Conservation (phyloP, 2,888 invertebrate species). For the Drosophila kanekoi region DNA sequence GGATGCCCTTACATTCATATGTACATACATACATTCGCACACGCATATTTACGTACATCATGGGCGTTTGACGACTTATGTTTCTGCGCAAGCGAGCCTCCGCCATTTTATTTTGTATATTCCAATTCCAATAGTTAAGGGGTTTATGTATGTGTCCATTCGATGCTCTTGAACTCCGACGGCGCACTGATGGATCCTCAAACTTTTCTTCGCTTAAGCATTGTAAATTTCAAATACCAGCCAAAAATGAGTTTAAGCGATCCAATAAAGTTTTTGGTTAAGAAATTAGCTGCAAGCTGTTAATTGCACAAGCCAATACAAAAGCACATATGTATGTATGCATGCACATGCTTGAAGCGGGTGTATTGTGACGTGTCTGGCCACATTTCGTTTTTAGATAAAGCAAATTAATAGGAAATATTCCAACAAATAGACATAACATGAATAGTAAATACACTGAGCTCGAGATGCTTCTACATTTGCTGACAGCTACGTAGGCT, state of each 20-base stretch:
- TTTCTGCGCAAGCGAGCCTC: constrained; percentile 79
- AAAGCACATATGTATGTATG: constrained; percentile 53
- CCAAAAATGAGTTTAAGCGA: constrained; percentile 46
- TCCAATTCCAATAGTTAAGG: background rate
- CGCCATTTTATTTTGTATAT: constrained; percentile 60
- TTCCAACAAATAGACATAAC: background rate
- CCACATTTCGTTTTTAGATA: background rate
- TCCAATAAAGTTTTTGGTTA: constrained; percentile 63
- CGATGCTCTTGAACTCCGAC: constrained; percentile 33
- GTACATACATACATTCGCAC: background rate
- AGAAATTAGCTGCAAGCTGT: constrained; percentile 62
- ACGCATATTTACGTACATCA: constrained; percentile 69
- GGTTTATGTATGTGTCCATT: constrained; percentile 46
- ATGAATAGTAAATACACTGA: background rate
- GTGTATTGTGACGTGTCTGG: constrained; percentile 29
- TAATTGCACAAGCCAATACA: constrained; percentile 61
- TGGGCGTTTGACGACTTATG: constrained; percentile 72
- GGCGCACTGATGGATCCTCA: constrained; percentile 43
- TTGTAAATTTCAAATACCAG: constrained; percentile 28
- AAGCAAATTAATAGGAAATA: background rate
- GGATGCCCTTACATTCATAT: background rate
- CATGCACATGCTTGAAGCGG: constrained; percentile 12
- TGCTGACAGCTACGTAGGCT: background rate
- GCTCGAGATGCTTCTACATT: too few relatives aligned
- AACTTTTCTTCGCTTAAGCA: constrained; percentile 10